Conservation (phyloP, 2,797 vertebrate genomes). For the Notamacropus eugenii region DNA sequence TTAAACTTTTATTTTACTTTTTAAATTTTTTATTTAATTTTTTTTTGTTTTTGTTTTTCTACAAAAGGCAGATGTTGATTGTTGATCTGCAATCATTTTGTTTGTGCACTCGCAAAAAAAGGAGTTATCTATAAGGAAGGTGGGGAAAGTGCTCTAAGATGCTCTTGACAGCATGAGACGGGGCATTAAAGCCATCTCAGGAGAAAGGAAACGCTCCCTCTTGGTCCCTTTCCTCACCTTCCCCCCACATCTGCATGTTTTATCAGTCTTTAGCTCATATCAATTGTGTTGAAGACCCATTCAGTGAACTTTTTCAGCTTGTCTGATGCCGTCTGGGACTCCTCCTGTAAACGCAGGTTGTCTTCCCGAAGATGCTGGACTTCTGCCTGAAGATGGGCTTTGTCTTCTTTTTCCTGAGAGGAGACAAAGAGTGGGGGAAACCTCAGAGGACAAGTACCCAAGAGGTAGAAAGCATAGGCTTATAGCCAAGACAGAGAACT, state of each 20-base stretch:
- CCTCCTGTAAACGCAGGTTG: constrained; percentile 95
- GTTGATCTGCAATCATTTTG: constrained; percentile 82
- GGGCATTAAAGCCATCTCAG: constrained; percentile 73
- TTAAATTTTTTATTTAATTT: constrained; percentile 88
- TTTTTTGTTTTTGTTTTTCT: constrained; percentile 81
- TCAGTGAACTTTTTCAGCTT: constrained; percentile 99
- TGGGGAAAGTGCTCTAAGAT: constrained; percentile 73
- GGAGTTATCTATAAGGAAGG: constrained; percentile 72
- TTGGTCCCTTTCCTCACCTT: constrained; percentile 11
- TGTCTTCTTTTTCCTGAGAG: constrained; percentile 94
- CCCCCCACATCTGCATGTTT: not conserved
- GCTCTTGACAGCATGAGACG: constrained; percentile 71
- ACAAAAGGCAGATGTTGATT: constrained; percentile 88
- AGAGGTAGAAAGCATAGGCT: not conserved
- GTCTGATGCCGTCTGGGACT: constrained; percentile 95
- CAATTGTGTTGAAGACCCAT: constrained; percentile 99
- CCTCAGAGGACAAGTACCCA: not conserved
- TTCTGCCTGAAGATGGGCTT: constrained; percentile 93
- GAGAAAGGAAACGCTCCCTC: not conserved
- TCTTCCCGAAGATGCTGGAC: constrained; percentile 95
- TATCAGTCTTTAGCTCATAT: constrained; percentile 92
- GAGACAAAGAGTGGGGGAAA: constrained; percentile 45
- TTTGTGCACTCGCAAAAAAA: constrained; percentile 78
- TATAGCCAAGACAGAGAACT: not conserved
- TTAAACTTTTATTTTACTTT: constrained; percentile 88